Percentiles rank a stretch among this genome's conserved stretches.
phyloP scores from a whole-genome alignment of 2,797 vertebrate species.

The Zenarchopterus dispar region DNA sequence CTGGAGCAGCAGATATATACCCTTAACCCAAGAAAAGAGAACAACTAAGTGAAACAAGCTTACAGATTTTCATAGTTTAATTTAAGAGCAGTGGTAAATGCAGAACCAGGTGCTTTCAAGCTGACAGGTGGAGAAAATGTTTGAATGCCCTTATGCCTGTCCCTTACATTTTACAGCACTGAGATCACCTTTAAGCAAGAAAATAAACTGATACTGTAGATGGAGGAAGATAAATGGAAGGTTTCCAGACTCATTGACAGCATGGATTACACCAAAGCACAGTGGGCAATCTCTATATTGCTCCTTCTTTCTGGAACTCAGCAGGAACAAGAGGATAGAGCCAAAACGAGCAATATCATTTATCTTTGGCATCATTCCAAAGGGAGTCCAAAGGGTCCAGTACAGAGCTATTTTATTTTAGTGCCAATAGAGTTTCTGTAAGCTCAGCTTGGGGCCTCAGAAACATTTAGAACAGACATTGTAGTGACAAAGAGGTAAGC shows the following conservation, averaged over 20 bases:
- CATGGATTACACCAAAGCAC: slow-evolving; percentile 9
- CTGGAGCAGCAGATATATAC: slow-evolving; percentile 12
- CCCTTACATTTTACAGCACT: neutral
- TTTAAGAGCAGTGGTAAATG: neutral
- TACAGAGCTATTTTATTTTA: slow-evolving; percentile 18
- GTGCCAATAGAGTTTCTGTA: slow-evolving; percentile 9
- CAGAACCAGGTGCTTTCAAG: slow-evolving; percentile 8
- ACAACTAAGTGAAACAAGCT: slow-evolving; percentile 19
- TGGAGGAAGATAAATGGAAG: slow-evolving; percentile 6
- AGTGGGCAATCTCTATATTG: slow-evolving; percentile 4
- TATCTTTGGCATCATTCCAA: slow-evolving; percentile 17
- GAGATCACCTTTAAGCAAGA: slow-evolving; percentile 2
- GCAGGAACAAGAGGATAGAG: neutral
- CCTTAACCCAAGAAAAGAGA: slow-evolving; percentile 9
- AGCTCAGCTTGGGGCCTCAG: slow-evolving; percentile 5
- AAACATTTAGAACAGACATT: slow-evolving; percentile 12
- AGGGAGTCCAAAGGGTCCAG: slow-evolving; percentile 2
- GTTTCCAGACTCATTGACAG: slow-evolving; percentile 25
- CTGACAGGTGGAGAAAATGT: no score
- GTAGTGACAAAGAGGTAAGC: neutral
- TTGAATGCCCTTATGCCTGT: no score
- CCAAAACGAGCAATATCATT: slow-evolving; percentile 21
- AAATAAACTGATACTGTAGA: neutral
- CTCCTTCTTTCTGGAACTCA: slow-evolving; percentile 18
- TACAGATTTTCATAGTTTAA: neutral